Evolutionary conservation across 2,888 invertebrate species (phyloP).

Genomic region (Vanessa cardui): DNA sequence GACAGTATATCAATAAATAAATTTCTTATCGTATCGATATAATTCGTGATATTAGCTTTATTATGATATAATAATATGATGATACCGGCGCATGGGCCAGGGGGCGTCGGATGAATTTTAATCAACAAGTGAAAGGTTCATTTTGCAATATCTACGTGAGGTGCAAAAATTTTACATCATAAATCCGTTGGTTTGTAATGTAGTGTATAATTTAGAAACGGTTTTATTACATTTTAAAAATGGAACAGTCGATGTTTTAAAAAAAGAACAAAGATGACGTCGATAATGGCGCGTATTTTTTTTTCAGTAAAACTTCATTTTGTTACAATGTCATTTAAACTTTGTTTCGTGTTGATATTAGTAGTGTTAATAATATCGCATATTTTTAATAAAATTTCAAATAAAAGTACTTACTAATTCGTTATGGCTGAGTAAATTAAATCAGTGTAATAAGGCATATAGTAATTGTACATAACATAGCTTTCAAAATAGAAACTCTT

Average conservation of each 20-base stretch:
- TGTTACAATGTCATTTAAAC: too few relatives aligned
- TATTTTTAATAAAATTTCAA: too few relatives aligned
- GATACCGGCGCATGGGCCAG: constrained; percentile 33
- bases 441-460: too few relatives aligned
- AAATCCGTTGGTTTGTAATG: constrained; percentile 28
- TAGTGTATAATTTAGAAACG: constrained; percentile 7
- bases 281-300: background rate
- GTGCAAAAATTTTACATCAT: constrained; percentile 39
- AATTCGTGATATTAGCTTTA: constrained; percentile 9
- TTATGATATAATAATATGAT: constrained; percentile 38
- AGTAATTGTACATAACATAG: too few relatives aligned
- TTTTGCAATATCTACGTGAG: constrained; percentile 42
- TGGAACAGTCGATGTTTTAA: background rate
- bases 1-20: background rate
- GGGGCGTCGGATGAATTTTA: constrained; percentile 40
- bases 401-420: too few relatives aligned
- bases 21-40: background rate
- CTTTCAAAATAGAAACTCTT: too few relatives aligned
- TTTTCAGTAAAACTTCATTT: too few relatives aligned
- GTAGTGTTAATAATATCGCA: too few relatives aligned
- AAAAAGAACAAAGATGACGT: background rate
- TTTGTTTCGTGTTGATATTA: too few relatives aligned
- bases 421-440: too few relatives aligned
- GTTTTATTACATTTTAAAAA: constrained; percentile 5
- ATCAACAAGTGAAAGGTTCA: constrained; percentile 42